These are phyloP conservation scores for Cydia splendana DNA, from an alignment of 1,140 invertebrate genomes.

Conservation along the genomic window DNA sequence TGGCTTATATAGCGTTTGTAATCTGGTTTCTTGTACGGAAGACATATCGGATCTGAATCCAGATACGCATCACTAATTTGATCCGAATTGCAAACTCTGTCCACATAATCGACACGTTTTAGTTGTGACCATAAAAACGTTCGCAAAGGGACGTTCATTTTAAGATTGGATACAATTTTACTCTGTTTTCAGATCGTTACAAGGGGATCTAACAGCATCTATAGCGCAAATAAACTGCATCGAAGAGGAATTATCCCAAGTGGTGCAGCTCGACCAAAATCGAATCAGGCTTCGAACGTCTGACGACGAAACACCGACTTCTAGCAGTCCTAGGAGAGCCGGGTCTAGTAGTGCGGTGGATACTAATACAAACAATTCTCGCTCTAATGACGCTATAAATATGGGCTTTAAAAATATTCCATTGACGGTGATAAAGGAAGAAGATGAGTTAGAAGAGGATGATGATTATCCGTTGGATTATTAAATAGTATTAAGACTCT, in stretches of 20 bases:
- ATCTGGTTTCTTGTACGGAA: too few relatives aligned
- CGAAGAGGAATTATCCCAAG: constrained; percentile 53
- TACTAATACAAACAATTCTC: background rate
- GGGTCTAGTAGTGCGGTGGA: background rate
- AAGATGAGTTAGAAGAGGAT: constrained; percentile 44
- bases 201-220: constrained; percentile 46
- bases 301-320: background rate
- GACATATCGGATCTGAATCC: too few relatives aligned
- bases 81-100: too few relatives aligned
- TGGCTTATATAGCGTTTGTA: too few relatives aligned
- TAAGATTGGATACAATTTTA: background rate
- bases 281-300: constrained; percentile 42
- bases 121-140: too few relatives aligned
- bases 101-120: too few relatives aligned
- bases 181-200: constrained; percentile 48
- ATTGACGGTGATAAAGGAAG: constrained; percentile 57
- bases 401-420: constrained; percentile 33
- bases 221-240: constrained; percentile 54
- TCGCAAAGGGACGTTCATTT: too few relatives aligned
- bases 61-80: too few relatives aligned
- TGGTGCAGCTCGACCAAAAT: constrained; percentile 54
- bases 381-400: background rate
- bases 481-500: constrained; percentile 35
- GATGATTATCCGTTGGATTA: constrained; percentile 62
- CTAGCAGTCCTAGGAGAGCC: background rate